phyloP scores from a whole-genome alignment of 2,888 invertebrate species.

The Lithodes maja region DNA sequence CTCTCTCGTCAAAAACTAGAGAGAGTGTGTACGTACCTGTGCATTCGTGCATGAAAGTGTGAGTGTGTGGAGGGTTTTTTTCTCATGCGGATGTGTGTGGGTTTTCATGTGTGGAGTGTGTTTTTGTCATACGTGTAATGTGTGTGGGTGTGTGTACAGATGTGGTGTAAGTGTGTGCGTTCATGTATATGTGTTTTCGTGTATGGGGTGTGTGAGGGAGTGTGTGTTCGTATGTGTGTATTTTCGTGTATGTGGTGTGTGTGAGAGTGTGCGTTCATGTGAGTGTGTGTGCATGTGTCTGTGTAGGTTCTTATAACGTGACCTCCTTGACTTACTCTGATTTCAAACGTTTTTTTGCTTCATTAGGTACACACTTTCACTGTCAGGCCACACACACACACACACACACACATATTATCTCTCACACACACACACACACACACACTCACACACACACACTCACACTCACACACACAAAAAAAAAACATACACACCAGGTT shows the following conservation, averaged over 20 bases:
- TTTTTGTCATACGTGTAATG: too few relatives aligned
- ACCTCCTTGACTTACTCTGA: neutral
- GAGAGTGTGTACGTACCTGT: too few relatives aligned
- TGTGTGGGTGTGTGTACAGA: neutral
- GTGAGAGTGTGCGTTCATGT: neutral
- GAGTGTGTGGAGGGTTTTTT: too few relatives aligned
- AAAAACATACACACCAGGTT: neutral
- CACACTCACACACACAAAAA: constrained; percentile 40
- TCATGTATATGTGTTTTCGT: neutral
- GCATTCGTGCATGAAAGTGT: too few relatives aligned
- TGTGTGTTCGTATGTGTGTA: neutral
- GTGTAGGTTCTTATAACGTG: neutral
- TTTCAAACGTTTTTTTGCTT: neutral
- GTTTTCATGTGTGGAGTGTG: too few relatives aligned
- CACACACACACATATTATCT: constrained; percentile 1
- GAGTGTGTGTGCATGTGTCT: neutral
- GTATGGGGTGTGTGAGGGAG: neutral
- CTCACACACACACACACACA: constrained; percentile 15
- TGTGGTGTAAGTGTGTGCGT: neutral
- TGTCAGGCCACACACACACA: neutral
- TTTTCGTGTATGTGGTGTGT: neutral
- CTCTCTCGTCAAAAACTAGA: too few relatives aligned
- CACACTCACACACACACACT: constrained; percentile 45
- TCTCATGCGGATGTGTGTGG: too few relatives aligned
- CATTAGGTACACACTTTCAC: neutral